A percentile compares a stretch with the other conserved stretches of the same genome.
Evolutionary conservation across 2,797 vertebrate genomes (phyloP).

Genomic region (Mionectes olivaceus): DNA sequence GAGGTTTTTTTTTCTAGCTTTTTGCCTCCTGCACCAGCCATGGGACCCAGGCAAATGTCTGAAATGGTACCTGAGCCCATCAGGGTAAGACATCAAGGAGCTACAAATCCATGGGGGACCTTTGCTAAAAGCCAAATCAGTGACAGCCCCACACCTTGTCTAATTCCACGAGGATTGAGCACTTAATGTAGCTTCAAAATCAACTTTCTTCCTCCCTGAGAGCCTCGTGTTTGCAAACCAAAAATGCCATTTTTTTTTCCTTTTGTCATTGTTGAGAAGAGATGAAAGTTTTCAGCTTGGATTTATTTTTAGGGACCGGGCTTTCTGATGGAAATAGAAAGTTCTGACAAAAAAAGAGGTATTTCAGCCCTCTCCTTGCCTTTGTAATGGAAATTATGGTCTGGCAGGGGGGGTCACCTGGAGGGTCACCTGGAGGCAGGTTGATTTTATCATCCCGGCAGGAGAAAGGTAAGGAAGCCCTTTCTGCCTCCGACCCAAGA

Average conservation of each 20-base stretch:
- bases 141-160: not conserved
- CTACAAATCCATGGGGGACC: not conserved
- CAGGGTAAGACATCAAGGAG: not conserved
- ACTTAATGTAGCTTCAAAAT: not conserved
- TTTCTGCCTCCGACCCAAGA: not conserved
- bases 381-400: not conserved
- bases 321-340: not conserved
- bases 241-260: not conserved
- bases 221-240: not conserved
- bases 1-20: not conserved
- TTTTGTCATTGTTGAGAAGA: accelerated
- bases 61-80: not conserved
- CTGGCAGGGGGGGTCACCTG: not conserved
- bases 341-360: not conserved
- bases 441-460: not conserved
- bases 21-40: not conserved
- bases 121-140: not conserved
- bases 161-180: not conserved
- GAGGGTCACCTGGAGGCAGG: not conserved
- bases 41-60: not conserved
- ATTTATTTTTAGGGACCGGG: not conserved
- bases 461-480: not conserved
- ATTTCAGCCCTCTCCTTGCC: not conserved
- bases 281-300: not conserved
- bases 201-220: not conserved